phyloP scores from a whole-genome alignment of 2,888 invertebrate species.

The Periphyllus acericola region DNA sequence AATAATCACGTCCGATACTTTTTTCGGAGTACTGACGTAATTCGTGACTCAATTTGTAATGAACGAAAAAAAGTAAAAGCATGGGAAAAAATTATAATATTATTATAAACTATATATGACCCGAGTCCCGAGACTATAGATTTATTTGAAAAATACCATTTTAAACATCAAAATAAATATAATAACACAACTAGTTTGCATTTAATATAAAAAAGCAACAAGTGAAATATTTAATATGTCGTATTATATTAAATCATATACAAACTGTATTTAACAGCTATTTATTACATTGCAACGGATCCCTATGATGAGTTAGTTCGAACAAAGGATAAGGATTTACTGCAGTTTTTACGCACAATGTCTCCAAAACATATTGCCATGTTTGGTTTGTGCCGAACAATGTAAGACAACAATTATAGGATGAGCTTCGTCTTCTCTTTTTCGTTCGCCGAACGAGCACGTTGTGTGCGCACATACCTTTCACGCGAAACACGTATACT shows the following conservation, averaged over 20 bases:
- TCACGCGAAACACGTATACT: too few relatives aligned
- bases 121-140: background rate
- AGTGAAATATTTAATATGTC: too few relatives aligned
- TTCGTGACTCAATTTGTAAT: constrained; percentile 53
- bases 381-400: background rate
- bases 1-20: constrained; percentile 47
- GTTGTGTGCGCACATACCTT: too few relatives aligned
- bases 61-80: constrained; percentile 7
- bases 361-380: background rate
- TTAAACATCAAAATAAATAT: background rate
- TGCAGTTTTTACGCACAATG: background rate
- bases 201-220: background rate
- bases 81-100: background rate
- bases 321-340: background rate
- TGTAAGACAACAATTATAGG: too few relatives aligned
- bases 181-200: background rate
- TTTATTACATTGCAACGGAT: too few relatives aligned
- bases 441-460: too few relatives aligned
- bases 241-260: too few relatives aligned
- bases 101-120: too few relatives aligned
- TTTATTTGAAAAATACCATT: constrained; percentile 16
- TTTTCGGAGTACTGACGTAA: constrained; percentile 10
- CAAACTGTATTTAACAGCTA: too few relatives aligned
- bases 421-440: too few relatives aligned
- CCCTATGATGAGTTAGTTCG: too few relatives aligned